phyloP scores from a whole-genome alignment of 2,797 vertebrate genomes.

The Siniperca obscura region DNA sequence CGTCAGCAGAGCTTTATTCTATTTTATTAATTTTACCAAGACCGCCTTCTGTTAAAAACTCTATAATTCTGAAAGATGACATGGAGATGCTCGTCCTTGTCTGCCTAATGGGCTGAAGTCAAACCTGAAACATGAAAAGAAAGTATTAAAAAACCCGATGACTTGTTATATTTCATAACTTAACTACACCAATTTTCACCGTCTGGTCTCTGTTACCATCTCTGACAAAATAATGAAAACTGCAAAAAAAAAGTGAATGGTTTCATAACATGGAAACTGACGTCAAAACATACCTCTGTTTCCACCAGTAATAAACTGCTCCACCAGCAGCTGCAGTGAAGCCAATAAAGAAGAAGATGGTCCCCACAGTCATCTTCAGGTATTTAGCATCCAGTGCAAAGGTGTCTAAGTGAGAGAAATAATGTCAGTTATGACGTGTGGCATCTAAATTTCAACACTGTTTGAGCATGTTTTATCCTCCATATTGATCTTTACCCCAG shows the following conservation, averaged over 20 bases:
- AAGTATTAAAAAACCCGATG: background rate
- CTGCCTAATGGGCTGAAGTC: slow-evolving; percentile 12
- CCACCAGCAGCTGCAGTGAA: slow-evolving; percentile 25
- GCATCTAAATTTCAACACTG: background rate
- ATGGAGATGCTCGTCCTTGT: background rate
- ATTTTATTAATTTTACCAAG: background rate
- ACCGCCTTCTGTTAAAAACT: background rate
- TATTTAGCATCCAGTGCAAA: slow-evolving; percentile 24
- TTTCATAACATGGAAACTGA: background rate
- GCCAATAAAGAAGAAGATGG: slow-evolving; percentile 19
- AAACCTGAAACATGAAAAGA: slow-evolving; percentile 24
- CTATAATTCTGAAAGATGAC: background rate
- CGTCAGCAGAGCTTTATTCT: background rate
- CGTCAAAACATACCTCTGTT: slow-evolving; percentile 27
- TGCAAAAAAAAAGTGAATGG: background rate
- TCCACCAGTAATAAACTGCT: slow-evolving; percentile 38
- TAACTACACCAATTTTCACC: background rate
- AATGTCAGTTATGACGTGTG: background rate
- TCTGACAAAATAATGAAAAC: background rate
- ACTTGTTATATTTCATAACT: background rate
- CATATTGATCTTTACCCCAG: slow-evolving; percentile 58
- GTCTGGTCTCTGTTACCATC: background rate
- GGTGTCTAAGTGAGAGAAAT: slow-evolving; percentile 9
- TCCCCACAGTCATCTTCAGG: slow-evolving; percentile 13
- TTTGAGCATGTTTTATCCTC: background rate